Conservation (phyloP, 2,797 vertebrate genomes). For the Vultur gryphus region DNA sequence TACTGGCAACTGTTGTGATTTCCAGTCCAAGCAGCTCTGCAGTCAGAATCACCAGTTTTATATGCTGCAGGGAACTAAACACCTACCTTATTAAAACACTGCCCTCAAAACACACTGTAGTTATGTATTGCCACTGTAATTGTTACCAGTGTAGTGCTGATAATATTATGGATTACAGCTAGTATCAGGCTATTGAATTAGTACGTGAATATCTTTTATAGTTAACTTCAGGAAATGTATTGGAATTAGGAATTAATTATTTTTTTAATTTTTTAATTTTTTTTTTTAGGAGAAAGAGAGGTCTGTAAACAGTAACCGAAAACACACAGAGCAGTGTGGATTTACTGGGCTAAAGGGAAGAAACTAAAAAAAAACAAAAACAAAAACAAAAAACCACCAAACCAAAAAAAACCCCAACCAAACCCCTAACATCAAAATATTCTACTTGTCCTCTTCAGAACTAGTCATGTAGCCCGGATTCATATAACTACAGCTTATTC, state of each 20-base stretch:
- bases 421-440: neutral
- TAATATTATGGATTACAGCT: constrained; percentile 40
- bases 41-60: constrained; percentile 69
- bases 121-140: constrained; percentile 39
- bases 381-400: neutral
- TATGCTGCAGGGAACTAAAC: constrained; percentile 63
- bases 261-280: neutral
- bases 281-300: neutral
- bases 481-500: neutral
- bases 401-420: neutral
- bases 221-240: constrained; percentile 30
- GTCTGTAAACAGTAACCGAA: constrained; percentile 26
- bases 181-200: constrained; percentile 34
- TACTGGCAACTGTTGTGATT: constrained; percentile 73
- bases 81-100: constrained; percentile 67
- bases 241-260: neutral
- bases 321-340: neutral
- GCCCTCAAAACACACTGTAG: constrained; percentile 41
- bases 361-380: neutral
- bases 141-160: constrained; percentile 33
- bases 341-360: neutral
- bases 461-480: neutral
- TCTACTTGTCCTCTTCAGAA: neutral
- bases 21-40: constrained; percentile 72
- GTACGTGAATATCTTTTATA: neutral